phyloP scores from a whole-genome alignment of 2,113 vertebrate species.

The Piprites chloris region DNA sequence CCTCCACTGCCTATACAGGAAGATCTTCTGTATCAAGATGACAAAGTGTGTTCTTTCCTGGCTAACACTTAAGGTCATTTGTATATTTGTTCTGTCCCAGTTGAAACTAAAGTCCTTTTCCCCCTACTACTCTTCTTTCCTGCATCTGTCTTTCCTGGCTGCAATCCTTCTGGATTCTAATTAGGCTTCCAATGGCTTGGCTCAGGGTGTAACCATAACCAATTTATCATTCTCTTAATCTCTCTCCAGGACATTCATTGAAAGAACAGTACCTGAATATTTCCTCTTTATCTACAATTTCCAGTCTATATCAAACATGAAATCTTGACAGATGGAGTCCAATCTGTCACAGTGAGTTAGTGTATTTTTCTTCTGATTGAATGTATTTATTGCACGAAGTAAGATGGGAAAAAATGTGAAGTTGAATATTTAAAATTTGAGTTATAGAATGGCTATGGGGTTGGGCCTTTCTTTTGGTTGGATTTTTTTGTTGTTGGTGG shows the following conservation, averaged over 20 bases:
- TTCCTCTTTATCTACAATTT: constrained; percentile 56
- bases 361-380: constrained; percentile 18
- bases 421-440: background rate
- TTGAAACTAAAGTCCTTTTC: constrained; percentile 31
- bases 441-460: background rate
- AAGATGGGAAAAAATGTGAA: background rate
- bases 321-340: constrained; percentile 65
- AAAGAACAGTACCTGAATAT: constrained; percentile 57
- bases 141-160: constrained; percentile 56
- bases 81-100: constrained; percentile 37
- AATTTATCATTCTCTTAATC: constrained; percentile 53
- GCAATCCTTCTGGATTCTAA: constrained; percentile 38
- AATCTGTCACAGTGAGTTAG: constrained; percentile 53
- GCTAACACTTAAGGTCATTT: constrained; percentile 28
- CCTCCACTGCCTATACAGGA: background rate
- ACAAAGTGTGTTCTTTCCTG: background rate
- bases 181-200: constrained; percentile 51
- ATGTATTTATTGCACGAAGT: constrained; percentile 12
- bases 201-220: constrained; percentile 42
- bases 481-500: background rate
- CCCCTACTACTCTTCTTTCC: background rate
- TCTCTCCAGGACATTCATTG: background rate
- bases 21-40: background rate
- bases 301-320: constrained; percentile 53
- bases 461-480: background rate